phyloP scores from a whole-genome alignment of 2,113 vertebrate species.

The Xiphophorus maculatus region DNA sequence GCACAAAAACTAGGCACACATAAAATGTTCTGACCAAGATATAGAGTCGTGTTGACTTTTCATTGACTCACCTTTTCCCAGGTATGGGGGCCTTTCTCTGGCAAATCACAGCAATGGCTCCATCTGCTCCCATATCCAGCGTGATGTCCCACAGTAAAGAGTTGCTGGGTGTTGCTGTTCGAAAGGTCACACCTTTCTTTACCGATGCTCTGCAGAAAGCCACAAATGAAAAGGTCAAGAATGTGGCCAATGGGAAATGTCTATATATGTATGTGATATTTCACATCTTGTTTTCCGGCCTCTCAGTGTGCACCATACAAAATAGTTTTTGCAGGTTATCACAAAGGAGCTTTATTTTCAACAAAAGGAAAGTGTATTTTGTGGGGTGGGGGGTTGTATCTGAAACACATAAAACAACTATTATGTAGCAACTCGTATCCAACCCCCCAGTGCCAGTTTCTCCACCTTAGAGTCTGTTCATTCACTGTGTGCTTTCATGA shows the following conservation, averaged over 20 bases:
- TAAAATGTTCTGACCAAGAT: not conserved
- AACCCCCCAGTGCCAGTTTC: not conserved
- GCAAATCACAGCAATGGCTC: slow-evolving; percentile 84
- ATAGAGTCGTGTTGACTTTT: slow-evolving; percentile 1
- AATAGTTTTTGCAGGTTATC: not conserved
- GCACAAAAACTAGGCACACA: not conserved
- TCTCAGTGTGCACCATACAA: not conserved
- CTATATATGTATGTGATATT: not conserved
- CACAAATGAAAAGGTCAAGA: slow-evolving; percentile 49
- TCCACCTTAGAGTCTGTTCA: slow-evolving; percentile 2
- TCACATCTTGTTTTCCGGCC: not conserved
- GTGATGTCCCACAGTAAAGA: slow-evolving; percentile 86
- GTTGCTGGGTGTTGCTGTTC: slow-evolving; percentile 85
- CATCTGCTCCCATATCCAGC: slow-evolving; percentile 75
- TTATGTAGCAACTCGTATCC: not conserved
- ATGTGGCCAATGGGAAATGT: slow-evolving; percentile 8
- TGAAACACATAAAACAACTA: not conserved
- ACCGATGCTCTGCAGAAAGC: slow-evolving; percentile 84
- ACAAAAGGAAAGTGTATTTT: not conserved
- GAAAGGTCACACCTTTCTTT: slow-evolving; percentile 86
- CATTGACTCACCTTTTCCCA: slow-evolving; percentile 79
- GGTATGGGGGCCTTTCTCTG: slow-evolving; percentile 79
- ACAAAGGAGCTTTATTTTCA: not conserved
- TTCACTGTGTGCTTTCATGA: slow-evolving; percentile 18
- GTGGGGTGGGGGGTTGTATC: not conserved